phyloP scores from a whole-genome alignment of 2,113 vertebrate species.

The Glaucomys volans region DNA sequence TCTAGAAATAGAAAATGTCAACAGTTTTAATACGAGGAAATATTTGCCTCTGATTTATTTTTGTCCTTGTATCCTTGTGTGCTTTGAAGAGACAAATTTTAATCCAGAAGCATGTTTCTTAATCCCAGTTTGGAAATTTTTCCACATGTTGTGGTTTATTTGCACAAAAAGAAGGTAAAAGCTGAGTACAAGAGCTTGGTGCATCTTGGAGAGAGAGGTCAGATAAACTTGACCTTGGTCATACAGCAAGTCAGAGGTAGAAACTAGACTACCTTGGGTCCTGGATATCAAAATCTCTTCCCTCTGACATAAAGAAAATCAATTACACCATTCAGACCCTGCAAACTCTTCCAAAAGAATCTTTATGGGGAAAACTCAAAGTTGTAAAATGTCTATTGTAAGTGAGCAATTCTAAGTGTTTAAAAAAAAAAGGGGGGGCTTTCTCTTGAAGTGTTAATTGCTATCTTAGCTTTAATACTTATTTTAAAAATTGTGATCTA shows the following conservation, averaged over 20 bases:
- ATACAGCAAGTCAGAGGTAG: not conserved
- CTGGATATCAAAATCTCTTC: not conserved
- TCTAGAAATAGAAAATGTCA: not conserved
- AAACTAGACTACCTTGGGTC: not conserved
- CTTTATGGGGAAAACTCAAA: not conserved
- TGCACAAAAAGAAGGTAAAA: not conserved
- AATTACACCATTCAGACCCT: not conserved
- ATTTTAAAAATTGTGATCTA: not conserved
- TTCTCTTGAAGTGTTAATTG: not conserved
- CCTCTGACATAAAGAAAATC: not conserved
- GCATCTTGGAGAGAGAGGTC: not conserved
- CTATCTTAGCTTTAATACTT: constrained; percentile 7
- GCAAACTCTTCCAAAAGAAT: not conserved
- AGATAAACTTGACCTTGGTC: not conserved
- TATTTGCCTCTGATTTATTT: not conserved
- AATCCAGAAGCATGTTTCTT: not conserved
- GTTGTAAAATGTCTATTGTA: not conserved
- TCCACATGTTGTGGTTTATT: not conserved
- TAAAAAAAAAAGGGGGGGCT: not conserved
- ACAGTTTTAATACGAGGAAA: not conserved
- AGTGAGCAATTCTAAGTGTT: not conserved
- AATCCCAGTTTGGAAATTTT: not conserved
- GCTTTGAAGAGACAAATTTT: not conserved
- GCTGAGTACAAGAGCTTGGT: not conserved
- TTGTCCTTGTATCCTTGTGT: not conserved